Evolutionary conservation across 2,113 vertebrate species (phyloP).

Genomic region (Zosterops pallidus): DNA sequence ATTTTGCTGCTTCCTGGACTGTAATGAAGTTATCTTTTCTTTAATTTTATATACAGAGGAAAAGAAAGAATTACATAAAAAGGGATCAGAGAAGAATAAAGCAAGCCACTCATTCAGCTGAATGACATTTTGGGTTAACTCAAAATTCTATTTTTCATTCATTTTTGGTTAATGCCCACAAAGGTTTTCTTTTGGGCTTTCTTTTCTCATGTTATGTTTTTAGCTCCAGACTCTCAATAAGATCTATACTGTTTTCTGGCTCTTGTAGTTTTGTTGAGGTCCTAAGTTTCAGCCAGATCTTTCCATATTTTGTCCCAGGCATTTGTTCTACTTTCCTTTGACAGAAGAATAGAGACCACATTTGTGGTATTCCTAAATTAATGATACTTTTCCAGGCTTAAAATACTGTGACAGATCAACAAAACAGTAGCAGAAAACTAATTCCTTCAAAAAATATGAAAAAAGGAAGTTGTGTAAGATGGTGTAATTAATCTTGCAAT

Average conservation of each 20-base stretch:
- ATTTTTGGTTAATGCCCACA: background rate
- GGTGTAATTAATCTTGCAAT: constrained; percentile 87
- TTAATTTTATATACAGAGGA: background rate
- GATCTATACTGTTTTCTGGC: background rate
- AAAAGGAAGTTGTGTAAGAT: constrained; percentile 81
- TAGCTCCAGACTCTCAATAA: background rate
- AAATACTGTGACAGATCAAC: constrained; percentile 78
- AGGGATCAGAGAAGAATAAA: background rate
- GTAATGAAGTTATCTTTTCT: background rate
- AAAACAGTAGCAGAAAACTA: constrained; percentile 77
- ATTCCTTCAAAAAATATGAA: constrained; percentile 81
- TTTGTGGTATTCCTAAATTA: constrained; percentile 76
- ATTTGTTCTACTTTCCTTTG: constrained; percentile 75
- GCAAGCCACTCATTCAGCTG: background rate
- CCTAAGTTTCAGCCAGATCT: constrained; percentile 58
- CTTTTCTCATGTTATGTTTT: background rate
- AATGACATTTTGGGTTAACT: background rate
- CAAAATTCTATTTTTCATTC: background rate
- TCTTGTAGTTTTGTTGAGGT: constrained; percentile 60
- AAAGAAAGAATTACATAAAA: background rate
- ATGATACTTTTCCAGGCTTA: constrained; percentile 74
- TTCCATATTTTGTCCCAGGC: constrained; percentile 57
- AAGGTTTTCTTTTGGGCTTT: background rate
- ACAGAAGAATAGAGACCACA: constrained; percentile 76
- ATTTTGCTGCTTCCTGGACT: background rate